Conservation (phyloP, 2,113 vertebrate genomes). For the Prinia subflava region DNA sequence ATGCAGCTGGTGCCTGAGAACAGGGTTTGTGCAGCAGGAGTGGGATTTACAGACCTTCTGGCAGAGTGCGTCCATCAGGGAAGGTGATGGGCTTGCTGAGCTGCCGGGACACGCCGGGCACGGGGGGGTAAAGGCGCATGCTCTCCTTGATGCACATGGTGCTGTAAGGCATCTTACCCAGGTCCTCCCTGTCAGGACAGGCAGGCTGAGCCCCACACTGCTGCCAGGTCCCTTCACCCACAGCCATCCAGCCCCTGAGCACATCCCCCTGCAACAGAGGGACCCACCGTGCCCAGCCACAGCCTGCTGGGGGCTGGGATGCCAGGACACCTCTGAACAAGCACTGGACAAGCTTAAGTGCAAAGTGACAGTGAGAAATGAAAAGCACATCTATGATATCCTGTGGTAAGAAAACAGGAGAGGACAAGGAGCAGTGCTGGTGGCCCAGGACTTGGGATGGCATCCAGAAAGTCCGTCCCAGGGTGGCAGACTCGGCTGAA, state of each 20-base stretch:
- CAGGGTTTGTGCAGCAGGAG: not conserved
- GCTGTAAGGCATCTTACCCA: constrained; percentile 84
- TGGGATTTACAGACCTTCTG: constrained; percentile 74
- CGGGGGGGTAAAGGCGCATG: constrained; percentile 82
- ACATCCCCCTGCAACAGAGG: not conserved
- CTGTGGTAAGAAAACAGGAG: not conserved
- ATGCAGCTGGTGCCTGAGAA: not conserved
- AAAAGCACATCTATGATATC: not conserved
- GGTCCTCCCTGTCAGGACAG: constrained; percentile 79
- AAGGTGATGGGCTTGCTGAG: constrained; percentile 83
- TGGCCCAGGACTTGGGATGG: not conserved
- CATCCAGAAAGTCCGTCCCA: not conserved
- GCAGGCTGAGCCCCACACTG: not conserved
- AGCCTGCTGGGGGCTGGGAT: not conserved
- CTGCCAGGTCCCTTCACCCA: not conserved
- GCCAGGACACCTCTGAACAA: not conserved
- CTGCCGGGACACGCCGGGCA: constrained; percentile 74
- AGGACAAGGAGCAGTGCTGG: not conserved
- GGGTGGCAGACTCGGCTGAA: not conserved
- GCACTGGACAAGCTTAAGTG: not conserved
- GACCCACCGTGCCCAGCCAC: not conserved
- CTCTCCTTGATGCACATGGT: constrained; percentile 93
- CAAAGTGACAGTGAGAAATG: not conserved
- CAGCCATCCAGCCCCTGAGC: not conserved
- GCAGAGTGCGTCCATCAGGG: constrained; percentile 81